Evolutionary conservation across 2,888 invertebrate genomes (phyloP).

Genomic region (Diaprepes abbreviatus): DNA sequence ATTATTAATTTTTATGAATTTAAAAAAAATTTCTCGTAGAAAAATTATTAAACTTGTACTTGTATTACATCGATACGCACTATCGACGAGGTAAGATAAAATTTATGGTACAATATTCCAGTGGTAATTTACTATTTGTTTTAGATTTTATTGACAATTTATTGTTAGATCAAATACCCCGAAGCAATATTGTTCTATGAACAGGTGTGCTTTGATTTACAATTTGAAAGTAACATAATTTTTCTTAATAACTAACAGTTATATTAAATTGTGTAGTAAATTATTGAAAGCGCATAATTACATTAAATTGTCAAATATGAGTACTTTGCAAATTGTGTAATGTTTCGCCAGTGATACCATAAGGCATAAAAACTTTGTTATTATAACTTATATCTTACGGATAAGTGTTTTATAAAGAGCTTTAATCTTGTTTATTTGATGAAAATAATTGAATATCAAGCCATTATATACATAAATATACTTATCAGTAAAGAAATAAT

Average conservation of each 20-base stretch:
- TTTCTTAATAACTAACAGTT: background rate
- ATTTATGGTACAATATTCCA: background rate
- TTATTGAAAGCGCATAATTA: slow-evolving; percentile 1
- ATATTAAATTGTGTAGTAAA: background rate
- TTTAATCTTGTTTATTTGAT: too few relatives aligned
- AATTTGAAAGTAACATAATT: slow-evolving; percentile 3
- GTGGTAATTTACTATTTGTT: background rate
- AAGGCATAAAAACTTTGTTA: too few relatives aligned
- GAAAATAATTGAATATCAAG: too few relatives aligned
- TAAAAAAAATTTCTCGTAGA: too few relatives aligned
- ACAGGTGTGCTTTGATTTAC: slow-evolving; percentile 11
- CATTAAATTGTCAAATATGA: background rate
- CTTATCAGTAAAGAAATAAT: too few relatives aligned
- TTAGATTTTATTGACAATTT: slow-evolving; percentile 10
- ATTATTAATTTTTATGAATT: too few relatives aligned
- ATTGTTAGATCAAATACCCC: background rate
- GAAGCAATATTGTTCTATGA: background rate
- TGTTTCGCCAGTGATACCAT: too few relatives aligned
- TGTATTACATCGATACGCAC: background rate
- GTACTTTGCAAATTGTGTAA: too few relatives aligned
- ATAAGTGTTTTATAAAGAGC: too few relatives aligned
- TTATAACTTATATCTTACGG: too few relatives aligned
- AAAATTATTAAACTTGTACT: too few relatives aligned
- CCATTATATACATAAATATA: too few relatives aligned
- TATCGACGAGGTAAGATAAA: slow-evolving; percentile 2